Evolutionary conservation across 1,140 invertebrate genomes (phyloP), one percentile per base, ranked within the genome.

Genomic region (Papilio helenus): DNA sequence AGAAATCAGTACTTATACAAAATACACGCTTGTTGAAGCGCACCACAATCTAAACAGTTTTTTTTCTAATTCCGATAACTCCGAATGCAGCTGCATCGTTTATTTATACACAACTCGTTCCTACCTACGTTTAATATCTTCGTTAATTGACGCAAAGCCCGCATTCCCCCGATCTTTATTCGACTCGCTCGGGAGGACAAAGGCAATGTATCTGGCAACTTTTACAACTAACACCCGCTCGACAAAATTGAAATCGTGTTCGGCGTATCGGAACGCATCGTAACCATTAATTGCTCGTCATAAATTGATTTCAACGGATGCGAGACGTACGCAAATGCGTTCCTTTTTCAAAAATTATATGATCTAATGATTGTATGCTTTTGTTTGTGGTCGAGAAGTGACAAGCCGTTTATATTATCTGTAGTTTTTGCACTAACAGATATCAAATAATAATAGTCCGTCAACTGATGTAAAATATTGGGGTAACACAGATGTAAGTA

Each of bases 81-180:
- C 80, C 61, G 83, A 84, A 81, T 80, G 87, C 85, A 85, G 87
- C 89, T 85, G 87, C 85, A 82, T 73, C 77, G 83, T 86, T 87
- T 89, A 87, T 89, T 90, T 91, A 86, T 88, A 88, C 81, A 80
- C 83, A 85, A 87, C 88, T 83, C 84, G 86, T 86, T 90, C 82
- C 74, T 77, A 84, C 80, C 83, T 84, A 84, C 83, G 83, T 83
- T 88, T 90, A 90, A 89, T 89, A 82, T 86, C 81, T 86, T 85
- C 82, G 87, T 88, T 92, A 92, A 92, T 91, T 92, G 90, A 92
- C 88, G 86, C 84, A 86, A 85, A 87, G 81, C 87, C 86, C 86
- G 84, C 88, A 89, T 91, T 88, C 88, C 87, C 39, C 61, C 78
- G 80, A 81, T 80, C 84, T 89, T 87, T 89, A 88, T 87, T 88